These are phyloP conservation scores for Anguilla anguilla DNA, from an alignment of 2,797 vertebrate genomes.

Conservation along the genomic window DNA sequence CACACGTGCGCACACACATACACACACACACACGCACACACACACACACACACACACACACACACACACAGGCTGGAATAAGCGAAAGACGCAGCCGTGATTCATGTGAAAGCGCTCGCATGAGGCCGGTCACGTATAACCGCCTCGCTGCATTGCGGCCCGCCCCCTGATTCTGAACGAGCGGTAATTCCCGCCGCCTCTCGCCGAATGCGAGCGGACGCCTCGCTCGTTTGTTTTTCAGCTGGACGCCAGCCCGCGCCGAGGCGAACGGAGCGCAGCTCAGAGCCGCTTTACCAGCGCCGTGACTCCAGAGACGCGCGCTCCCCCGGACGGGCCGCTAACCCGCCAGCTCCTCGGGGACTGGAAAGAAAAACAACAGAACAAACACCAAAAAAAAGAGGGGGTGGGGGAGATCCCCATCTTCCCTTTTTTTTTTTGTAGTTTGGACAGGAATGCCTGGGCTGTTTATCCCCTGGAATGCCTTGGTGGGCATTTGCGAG, in stretches of 20 bases:
- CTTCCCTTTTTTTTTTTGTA: constrained; percentile 26
- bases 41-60: not conserved
- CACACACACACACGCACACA: constrained; percentile 34
- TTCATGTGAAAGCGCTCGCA: constrained; percentile 7
- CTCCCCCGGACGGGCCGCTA: constrained; percentile 7
- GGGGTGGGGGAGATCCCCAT: not conserved
- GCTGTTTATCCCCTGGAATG: constrained; percentile 48
- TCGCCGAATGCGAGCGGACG: not conserved
- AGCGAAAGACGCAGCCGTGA: constrained; percentile 60
- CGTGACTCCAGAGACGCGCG: not conserved
- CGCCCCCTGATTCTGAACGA: constrained; percentile 21
- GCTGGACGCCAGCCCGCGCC: not conserved
- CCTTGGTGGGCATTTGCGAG: constrained; percentile 49
- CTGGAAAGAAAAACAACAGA: not conserved
- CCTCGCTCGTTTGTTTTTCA: not conserved
- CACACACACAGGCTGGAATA: constrained; percentile 55
- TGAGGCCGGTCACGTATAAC: not conserved
- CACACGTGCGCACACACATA: constrained; percentile 48
- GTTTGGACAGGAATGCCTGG: constrained; percentile 43
- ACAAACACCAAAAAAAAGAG: not conserved
- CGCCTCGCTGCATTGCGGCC: constrained; percentile 26
- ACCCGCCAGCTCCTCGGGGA: constrained; percentile 30
- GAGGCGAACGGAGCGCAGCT: not conserved
- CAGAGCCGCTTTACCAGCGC: not conserved
- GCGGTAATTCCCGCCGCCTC: not conserved